These are phyloP conservation scores for Cathartes aura DNA, from an alignment of 2,113 vertebrate species.

Conservation along the genomic window DNA sequence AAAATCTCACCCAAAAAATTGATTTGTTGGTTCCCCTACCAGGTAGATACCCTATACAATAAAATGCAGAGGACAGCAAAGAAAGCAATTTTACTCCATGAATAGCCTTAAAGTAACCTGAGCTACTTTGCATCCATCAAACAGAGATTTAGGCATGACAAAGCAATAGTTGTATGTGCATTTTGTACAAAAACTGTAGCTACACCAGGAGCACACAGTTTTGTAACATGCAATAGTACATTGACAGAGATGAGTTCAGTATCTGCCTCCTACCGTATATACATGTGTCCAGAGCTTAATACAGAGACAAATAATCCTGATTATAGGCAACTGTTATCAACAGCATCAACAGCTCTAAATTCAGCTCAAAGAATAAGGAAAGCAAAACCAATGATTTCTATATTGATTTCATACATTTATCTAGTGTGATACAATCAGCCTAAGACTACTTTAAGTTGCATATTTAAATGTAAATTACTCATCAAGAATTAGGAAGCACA, in stretches of 20 bases:
- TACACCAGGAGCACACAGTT: not conserved
- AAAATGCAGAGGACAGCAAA: not conserved
- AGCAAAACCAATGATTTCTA: not conserved
- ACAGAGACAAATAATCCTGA: not conserved
- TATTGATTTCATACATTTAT: not conserved
- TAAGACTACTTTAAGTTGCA: not conserved
- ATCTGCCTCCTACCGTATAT: not conserved
- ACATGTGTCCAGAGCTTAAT: not conserved
- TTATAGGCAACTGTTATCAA: not conserved
- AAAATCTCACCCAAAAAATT: not conserved
- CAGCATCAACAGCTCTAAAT: not conserved
- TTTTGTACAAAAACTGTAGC: not conserved
- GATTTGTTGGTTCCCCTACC: not conserved
- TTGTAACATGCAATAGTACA: not conserved
- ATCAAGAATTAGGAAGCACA: not conserved
- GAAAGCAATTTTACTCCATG: not conserved
- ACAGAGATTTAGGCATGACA: not conserved
- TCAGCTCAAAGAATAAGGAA: not conserved
- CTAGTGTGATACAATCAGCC: not conserved
- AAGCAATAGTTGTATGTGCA: accelerated
- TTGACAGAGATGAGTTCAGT: not conserved
- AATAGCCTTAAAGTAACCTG: not conserved
- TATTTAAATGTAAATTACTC: not conserved
- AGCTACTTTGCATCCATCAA: not conserved
- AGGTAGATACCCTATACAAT: not conserved